Base-by-base conservation (phyloP, 1,140 invertebrate genomes). In the Leptinotarsa texana region DNA sequence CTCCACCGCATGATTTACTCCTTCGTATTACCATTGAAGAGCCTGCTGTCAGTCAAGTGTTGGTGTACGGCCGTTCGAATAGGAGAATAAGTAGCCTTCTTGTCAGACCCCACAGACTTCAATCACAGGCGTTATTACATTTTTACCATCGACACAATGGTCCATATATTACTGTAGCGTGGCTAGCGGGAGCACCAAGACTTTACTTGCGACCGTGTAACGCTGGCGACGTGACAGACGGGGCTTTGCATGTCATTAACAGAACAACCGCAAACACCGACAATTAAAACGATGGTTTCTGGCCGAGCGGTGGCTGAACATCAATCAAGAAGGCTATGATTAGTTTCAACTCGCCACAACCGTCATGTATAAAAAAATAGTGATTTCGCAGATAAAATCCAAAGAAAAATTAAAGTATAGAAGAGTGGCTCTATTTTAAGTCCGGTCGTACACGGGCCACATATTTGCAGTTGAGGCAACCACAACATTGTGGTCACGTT, bases 51-150 rank as follows among this genome's bases (percentile, higher is more conserved):
- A 68, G 24, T 68, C 70, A 75, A 75, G 70, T 69, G 66, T 68
- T 75, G 70, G 69, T 69, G 69, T 57, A 63, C 57, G 69, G 67
- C 74, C 24, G 71, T 70, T 75, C 63, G 63, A 24, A 66, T 66
- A 21, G 33, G 33, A 68, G 74, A 75, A 75, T 75, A 75, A 75
- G 69, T 75, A 70, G 69, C 70, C 74, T 51, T 66, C 74, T 75
- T 75, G 74, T 75, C 74, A 75, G 69, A 68, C 70, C 65, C 65
- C 51, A 57, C 67, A 62, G 51, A 75, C 74, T 75, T 75, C 74
- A 69, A 75, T 75, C 74, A 75, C 74, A 75, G 62, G 69, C 70
- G 74, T 75, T 75, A 75, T 75, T 75, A 72, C 63, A 75, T 75
- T 75, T 75, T 75, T 75, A 72, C 18, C 27, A 33, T 27, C 15